Conservation (phyloP, 35 echinoderm and acorn worm species). For the Nesometra sesokonis region DNA sequence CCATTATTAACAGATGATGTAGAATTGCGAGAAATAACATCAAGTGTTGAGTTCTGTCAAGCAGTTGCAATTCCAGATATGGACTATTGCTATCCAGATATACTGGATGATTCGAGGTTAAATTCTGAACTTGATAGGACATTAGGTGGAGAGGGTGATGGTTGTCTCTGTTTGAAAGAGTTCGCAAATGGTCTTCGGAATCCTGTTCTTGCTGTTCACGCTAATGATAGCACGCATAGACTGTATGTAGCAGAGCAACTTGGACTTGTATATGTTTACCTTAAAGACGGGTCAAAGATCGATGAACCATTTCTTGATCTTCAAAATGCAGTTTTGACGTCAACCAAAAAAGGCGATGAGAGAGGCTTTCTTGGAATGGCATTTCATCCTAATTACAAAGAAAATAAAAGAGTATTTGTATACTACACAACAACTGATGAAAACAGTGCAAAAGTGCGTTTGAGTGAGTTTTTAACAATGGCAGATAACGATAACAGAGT, state of each 20-base stretch:
- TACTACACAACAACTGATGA: constrained; percentile 38
- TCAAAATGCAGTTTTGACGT: constrained; percentile 29
- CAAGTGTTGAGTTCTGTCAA: constrained; percentile 41
- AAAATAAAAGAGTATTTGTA: constrained; percentile 67
- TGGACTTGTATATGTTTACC: constrained; percentile 55
- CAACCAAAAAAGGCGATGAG: constrained; percentile 51
- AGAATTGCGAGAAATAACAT: constrained; percentile 18
- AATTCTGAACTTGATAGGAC: constrained; percentile 25
- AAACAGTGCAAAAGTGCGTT: constrained; percentile 17
- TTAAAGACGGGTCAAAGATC: constrained; percentile 50
- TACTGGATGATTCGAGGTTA: constrained; percentile 35
- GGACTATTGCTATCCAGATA: constrained; percentile 75
- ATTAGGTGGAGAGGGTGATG: constrained; percentile 24
- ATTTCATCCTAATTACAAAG: constrained; percentile 67
- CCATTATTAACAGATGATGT: constrained; percentile 40
- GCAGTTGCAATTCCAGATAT: constrained; percentile 37
- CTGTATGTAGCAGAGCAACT: constrained; percentile 76
- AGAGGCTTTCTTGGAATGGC: constrained; percentile 76
- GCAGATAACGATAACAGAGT: constrained; percentile 51
- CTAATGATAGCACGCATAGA: constrained; percentile 78
- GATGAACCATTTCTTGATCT: constrained; percentile 83
- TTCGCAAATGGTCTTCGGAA: constrained; percentile 88
- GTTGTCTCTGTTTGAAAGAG: constrained; percentile 80
- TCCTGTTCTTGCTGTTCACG: constrained; percentile 54
- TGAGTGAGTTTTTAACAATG: constrained; percentile 47